Evolutionary conservation across 2,888 invertebrate species (phyloP).

Genomic region (Labia minor): DNA sequence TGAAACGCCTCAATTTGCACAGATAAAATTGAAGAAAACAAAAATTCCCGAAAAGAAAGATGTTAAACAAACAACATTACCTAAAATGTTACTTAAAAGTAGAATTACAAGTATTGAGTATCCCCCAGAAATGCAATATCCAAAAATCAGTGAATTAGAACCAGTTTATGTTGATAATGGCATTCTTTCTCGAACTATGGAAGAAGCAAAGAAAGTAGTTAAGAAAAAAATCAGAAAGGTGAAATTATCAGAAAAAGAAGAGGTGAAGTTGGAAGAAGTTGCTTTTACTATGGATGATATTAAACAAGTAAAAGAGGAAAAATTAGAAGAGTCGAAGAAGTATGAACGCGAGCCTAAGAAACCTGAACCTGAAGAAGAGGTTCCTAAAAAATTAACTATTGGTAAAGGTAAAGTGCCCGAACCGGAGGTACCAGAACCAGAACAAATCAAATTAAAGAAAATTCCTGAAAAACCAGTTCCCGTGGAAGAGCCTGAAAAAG

Average conservation of each 20-base stretch:
- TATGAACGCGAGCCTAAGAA: slow-evolving; percentile 30
- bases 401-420: slow-evolving; percentile 32
- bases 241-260: slow-evolving; percentile 27
- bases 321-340: slow-evolving; percentile 31
- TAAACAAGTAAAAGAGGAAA: slow-evolving; percentile 21
- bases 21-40: slow-evolving; percentile 56
- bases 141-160: slow-evolving; percentile 33
- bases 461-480: slow-evolving; percentile 32
- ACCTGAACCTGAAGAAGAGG: slow-evolving; percentile 29
- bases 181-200: slow-evolving; percentile 30
- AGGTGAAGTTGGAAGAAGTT: slow-evolving; percentile 32
- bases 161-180: slow-evolving; percentile 30
- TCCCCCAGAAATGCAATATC: slow-evolving; percentile 34
- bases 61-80: slow-evolving; percentile 39
- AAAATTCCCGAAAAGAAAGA: slow-evolving; percentile 42
- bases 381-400: slow-evolving; percentile 19
- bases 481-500: slow-evolving; percentile 24
- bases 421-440: slow-evolving; percentile 28
- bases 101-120: slow-evolving; percentile 48
- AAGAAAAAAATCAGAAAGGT: slow-evolving; percentile 29
- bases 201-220: slow-evolving; percentile 30
- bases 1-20: slow-evolving; percentile 47
- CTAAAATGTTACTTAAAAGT: slow-evolving; percentile 59
- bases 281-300: slow-evolving; percentile 21
- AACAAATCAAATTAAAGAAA: slow-evolving; percentile 43